These are phyloP conservation scores for Seriola quinqueradiata DNA, from an alignment of 2,113 vertebrate species.

Conservation along the genomic window DNA sequence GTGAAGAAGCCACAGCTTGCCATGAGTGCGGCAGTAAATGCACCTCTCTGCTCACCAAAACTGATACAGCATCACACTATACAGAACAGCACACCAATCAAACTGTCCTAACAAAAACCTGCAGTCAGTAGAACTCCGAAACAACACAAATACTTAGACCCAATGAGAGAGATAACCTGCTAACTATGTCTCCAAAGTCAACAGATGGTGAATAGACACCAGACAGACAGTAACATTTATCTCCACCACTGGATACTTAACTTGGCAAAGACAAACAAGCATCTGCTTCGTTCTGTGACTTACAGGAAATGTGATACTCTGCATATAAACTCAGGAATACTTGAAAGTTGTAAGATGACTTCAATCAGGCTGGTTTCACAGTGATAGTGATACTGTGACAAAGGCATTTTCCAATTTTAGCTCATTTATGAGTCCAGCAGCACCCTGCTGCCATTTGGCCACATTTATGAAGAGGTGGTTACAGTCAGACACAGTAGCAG, in stretches of 20 bases:
- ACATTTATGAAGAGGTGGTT: neutral
- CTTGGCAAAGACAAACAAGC: slow-evolving; percentile 48
- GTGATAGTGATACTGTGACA: neutral
- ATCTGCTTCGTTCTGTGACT: slow-evolving; percentile 51
- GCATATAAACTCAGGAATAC: slow-evolving; percentile 17
- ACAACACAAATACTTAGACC: slow-evolving; percentile 14
- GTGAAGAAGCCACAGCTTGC: slow-evolving; percentile 50
- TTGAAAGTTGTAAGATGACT: slow-evolving; percentile 8
- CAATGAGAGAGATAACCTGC: slow-evolving; percentile 51
- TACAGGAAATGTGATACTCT: slow-evolving; percentile 16
- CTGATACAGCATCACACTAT: neutral
- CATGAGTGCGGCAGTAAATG: slow-evolving; percentile 20
- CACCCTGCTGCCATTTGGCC: too few species aligned
- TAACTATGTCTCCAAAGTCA: slow-evolving; percentile 48
- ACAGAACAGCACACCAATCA: slow-evolving; percentile 33
- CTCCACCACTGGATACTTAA: slow-evolving; percentile 48
- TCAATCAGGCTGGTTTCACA: neutral
- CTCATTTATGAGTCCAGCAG: neutral
- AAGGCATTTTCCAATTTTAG: neutral
- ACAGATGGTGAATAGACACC: slow-evolving; percentile 66
- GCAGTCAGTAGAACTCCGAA: slow-evolving; percentile 18
- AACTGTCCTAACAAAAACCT: slow-evolving; percentile 34
- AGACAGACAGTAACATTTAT: slow-evolving; percentile 53
- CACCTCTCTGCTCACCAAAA: slow-evolving; percentile 35
- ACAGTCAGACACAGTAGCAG: neutral